Conservation (phyloP, 2,888 invertebrate genomes). For the Lycaena phlaeas region DNA sequence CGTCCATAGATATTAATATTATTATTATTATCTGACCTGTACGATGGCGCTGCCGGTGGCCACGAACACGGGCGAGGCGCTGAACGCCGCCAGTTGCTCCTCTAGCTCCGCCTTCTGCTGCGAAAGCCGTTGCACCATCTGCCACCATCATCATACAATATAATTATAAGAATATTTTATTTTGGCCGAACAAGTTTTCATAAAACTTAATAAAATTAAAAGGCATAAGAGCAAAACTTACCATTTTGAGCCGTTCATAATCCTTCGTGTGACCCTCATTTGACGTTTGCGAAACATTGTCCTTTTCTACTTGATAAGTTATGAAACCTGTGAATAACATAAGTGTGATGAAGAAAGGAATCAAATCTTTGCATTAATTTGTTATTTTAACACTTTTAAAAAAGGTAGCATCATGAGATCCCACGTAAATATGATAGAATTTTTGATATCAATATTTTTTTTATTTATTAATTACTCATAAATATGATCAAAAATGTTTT, state of each 20-base stretch:
- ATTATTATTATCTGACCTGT: slow-evolving; percentile 49
- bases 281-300: slow-evolving; percentile 21
- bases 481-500: too few relatives aligned
- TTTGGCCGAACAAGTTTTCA: too few relatives aligned
- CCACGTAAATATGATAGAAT: too few relatives aligned
- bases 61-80: slow-evolving; percentile 30
- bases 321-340: slow-evolving; percentile 38
- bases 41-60: slow-evolving; percentile 63
- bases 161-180: neutral
- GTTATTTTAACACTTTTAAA: too few relatives aligned
- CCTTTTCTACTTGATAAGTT: slow-evolving; percentile 40
- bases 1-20: too few relatives aligned
- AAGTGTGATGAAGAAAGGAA: too few relatives aligned
- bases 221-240: too few relatives aligned
- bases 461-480: too few relatives aligned
- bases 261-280: slow-evolving; percentile 30
- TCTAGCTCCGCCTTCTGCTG: slow-evolving; percentile 42
- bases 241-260: slow-evolving; percentile 37
- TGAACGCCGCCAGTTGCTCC: slow-evolving; percentile 26
- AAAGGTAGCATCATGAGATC: too few relatives aligned
- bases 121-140: slow-evolving; percentile 37
- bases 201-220: too few relatives aligned
- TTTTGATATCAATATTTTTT: too few relatives aligned
- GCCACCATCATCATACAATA: neutral
- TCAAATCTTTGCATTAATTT: too few relatives aligned